A percentile compares a stretch with the other conserved stretches of the same genome.
These are phyloP conservation scores for Nyctereutes procyonoides DNA, from an alignment of 2,113 vertebrate genomes.

Conservation along the genomic window DNA sequence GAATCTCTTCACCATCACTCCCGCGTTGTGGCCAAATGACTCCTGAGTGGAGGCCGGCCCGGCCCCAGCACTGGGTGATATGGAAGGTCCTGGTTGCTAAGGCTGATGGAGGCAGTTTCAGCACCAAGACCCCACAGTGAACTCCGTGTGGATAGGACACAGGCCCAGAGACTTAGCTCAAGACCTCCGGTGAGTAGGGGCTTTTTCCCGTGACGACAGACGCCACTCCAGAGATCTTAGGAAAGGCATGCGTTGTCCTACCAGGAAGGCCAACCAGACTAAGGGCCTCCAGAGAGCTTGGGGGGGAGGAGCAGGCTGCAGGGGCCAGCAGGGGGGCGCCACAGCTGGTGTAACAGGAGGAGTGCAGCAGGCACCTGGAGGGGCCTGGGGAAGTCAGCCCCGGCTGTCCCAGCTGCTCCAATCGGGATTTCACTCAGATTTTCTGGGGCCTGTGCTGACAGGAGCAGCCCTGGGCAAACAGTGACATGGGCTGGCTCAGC, in stretches of 20 bases:
- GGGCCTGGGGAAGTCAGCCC: not conserved
- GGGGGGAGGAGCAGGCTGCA: not conserved
- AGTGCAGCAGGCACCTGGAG: accelerated
- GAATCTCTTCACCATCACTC: not conserved
- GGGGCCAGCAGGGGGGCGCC: not conserved
- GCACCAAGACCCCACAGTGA: not conserved
- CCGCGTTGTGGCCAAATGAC: not conserved
- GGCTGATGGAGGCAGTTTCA: not conserved
- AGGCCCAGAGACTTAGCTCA: not conserved
- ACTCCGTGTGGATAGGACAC: too few species aligned
- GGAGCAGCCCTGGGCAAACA: not conserved
- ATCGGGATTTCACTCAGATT: not conserved
- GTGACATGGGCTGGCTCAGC: not conserved
- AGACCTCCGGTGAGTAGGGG: not conserved
- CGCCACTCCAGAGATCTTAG: not conserved
- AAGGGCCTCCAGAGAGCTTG: not conserved
- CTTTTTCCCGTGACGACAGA: not conserved
- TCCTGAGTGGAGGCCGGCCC: not conserved
- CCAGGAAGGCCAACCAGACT: not conserved
- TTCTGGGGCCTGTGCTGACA: not conserved
- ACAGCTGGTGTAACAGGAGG: too few species aligned
- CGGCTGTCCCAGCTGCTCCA: not conserved
- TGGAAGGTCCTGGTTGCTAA: not conserved
- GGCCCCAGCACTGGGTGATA: accelerated
- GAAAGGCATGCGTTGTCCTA: too few species aligned